Evolutionary conservation across 2,888 invertebrate genomes (phyloP), one percentile per base, ranked within the genome.

Genomic region (Epicampocera succincta): DNA sequence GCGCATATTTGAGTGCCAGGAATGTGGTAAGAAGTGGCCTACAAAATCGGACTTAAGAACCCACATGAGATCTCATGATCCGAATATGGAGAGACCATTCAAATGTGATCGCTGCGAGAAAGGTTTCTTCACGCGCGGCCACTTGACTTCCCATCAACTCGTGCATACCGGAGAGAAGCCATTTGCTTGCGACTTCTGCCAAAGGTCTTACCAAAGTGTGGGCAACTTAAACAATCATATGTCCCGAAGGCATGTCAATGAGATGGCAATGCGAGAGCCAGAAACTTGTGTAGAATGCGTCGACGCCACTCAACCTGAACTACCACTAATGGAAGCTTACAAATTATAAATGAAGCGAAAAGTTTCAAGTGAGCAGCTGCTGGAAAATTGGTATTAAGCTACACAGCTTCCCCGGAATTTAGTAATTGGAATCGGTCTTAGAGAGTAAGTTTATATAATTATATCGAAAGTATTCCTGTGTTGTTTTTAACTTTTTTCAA

Each of bases 81-180:
- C 86, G 2, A 84, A 85, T 21, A 85, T 87, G 84, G 87, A 87
- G 60, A 86, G 89, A 2, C 88, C 87, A 0, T 89, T 86, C 33
- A 87, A 88, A 48, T 89, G 89, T 65, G 83, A 85, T 79, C 84
- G 79, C 19, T 89, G 89, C 78, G 83, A 85, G 1, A 88, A 89
- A 80, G 80, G 88, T 1, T 89, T 89, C 80, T 89, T 88, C 66
- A 88, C 89, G 0, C 85, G 87, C 0, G 89, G 89, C 4, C 89
- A 89, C 66, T 81, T 90, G 3, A 87, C 58, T 42, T 87, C 89
- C 0, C 90, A 90, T 25, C 83, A 85, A 13, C 77, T 89, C 68
- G 89, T 88, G 13, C 90, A 90, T 72, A 90, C 89, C 4, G 90
- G 90, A 0, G 88, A 89, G 76, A 89, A 89, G 65, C 90, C 90